Evolutionary conservation across 2,888 invertebrate genomes (phyloP).

Genomic region (Eupithecia tripunctaria): DNA sequence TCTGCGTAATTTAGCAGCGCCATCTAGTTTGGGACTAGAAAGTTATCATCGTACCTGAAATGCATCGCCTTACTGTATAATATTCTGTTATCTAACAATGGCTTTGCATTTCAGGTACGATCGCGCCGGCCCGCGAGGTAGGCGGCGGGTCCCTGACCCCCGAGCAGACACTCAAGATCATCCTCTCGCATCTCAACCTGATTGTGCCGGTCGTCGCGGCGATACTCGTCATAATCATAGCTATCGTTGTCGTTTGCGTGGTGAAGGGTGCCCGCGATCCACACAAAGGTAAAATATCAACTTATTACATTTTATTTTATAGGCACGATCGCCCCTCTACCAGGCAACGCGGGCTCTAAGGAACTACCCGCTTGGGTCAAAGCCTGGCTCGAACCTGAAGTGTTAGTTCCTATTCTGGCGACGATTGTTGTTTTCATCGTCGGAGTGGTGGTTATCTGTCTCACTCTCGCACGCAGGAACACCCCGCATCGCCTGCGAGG

Average conservation of each 20-base stretch:
- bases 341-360: slow-evolving; percentile 83
- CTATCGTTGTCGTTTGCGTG: slow-evolving; percentile 96
- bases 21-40: not conserved
- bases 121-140: slow-evolving; percentile 93
- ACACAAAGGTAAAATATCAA: slow-evolving; percentile 89
- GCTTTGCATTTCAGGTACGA: slow-evolving; percentile 94
- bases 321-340: slow-evolving; percentile 93
- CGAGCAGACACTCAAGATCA: slow-evolving; percentile 93
- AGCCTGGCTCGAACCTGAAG: slow-evolving; percentile 94
- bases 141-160: slow-evolving; percentile 87
- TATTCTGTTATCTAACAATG: slow-evolving; percentile 39
- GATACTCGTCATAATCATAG: slow-evolving; percentile 95
- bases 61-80: slow-evolving; percentile 68
- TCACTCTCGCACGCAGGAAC: slow-evolving; percentile 93
- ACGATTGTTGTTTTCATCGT: slow-evolving; percentile 95
- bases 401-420: slow-evolving; percentile 95
- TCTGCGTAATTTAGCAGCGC: not conserved
- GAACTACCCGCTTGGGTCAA: slow-evolving; percentile 90
- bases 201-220: slow-evolving; percentile 97
- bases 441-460: slow-evolving; percentile 95
- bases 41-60: slow-evolving; percentile 73
- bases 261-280: slow-evolving; percentile 93
- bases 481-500: slow-evolving; percentile 93
- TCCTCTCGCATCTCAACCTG: slow-evolving; percentile 95
- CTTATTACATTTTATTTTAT: slow-evolving; percentile 42